Percentiles rank a stretch among this genome's conserved stretches.
These are phyloP conservation scores for Capromys pilorides DNA, from an alignment of 2,797 vertebrate genomes.

Conservation along the genomic window DNA sequence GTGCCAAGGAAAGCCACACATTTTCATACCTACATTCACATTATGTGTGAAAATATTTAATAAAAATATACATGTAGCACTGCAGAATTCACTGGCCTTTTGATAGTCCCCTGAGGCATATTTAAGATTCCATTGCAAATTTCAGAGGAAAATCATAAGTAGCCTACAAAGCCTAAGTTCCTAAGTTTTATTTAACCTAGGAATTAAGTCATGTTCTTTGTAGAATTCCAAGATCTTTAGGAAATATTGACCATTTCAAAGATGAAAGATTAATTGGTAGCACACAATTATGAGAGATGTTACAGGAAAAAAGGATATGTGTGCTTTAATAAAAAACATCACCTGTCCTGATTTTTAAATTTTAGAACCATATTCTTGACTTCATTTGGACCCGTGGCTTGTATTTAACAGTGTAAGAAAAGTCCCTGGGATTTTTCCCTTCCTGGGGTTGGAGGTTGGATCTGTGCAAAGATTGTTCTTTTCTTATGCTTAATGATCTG, in stretches of 20 bases:
- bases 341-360: background rate
- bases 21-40: background rate
- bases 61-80: background rate
- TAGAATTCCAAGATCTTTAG: conserved; percentile 11
- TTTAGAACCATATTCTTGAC: background rate
- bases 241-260: conserved; percentile 5
- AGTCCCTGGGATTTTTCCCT: background rate
- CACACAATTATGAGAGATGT: background rate
- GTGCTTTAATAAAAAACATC: background rate
- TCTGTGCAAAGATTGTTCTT: background rate
- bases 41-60: conserved; percentile 37
- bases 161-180: background rate
- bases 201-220: background rate
- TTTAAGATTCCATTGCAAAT: conserved; percentile 9
- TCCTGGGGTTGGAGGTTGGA: too few relatives aligned
- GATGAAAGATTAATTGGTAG: background rate
- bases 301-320: background rate
- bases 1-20: background rate
- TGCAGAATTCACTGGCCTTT: background rate
- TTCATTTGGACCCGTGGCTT: background rate
- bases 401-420: background rate
- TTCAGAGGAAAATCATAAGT: conserved; percentile 17
- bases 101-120: background rate
- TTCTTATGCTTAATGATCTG: background rate
- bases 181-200: background rate